Percentiles rank a stretch among this genome's conserved stretches.
These are phyloP conservation scores for Hippocampus barbouri DNA, from an alignment of 2,113 vertebrate species.

Conservation along the genomic window DNA sequence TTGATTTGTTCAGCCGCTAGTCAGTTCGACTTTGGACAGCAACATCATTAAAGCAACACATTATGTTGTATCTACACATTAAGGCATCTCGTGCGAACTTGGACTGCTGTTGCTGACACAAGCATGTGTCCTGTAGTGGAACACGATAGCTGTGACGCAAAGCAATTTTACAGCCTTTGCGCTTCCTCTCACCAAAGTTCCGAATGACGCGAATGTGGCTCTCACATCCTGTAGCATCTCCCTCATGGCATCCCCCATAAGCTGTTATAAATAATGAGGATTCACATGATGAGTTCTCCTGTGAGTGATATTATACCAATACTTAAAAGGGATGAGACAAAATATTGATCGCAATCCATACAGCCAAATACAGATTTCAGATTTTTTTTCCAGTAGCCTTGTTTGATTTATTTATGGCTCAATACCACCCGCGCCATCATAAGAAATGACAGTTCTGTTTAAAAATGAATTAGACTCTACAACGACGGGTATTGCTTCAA, in stretches of 20 bases:
- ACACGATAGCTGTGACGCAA: neutral
- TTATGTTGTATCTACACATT: neutral
- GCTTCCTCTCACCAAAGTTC: neutral
- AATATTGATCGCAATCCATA: neutral
- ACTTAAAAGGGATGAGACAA: neutral
- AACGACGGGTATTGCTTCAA: too few relatives aligned
- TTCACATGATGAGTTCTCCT: neutral
- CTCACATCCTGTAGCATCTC: constrained; percentile 18
- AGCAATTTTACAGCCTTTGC: neutral
- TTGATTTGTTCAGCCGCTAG: constrained; percentile 24
- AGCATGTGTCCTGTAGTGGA: neutral
- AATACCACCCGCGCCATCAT: neutral
- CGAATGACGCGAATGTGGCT: neutral
- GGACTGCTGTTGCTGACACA: neutral
- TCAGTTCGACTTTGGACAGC: constrained; percentile 8
- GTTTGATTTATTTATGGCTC: constrained; percentile 1
- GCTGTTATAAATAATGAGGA: constrained; percentile 3
- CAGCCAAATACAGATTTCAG: neutral
- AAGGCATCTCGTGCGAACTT: neutral
- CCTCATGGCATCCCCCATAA: neutral
- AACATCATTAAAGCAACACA: constrained; percentile 27
- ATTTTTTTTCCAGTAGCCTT: neutral
- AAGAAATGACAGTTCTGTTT: too few relatives aligned
- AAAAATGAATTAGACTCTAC: too few relatives aligned
- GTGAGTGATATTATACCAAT: neutral